Evolutionary conservation across 2,113 vertebrate species (phyloP), one percentile per base, ranked within the genome.

Genomic region (Fulmarus glacialis): DNA sequence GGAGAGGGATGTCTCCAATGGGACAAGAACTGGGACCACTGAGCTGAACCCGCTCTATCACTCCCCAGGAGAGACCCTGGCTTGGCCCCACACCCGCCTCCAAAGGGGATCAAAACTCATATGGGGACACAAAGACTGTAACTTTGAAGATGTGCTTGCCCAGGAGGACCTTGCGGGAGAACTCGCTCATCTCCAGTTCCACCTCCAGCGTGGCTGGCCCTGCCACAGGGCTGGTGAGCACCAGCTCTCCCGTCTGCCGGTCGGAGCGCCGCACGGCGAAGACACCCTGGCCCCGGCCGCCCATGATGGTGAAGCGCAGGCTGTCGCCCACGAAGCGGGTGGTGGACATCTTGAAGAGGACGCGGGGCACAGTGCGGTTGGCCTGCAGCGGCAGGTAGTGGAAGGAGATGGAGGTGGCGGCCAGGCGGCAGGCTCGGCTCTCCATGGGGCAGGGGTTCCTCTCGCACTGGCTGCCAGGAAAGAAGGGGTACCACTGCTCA

Each of bases 171-270:
- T 98, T 97, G 73, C 40, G 97, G 89, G 99, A 98, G 95, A 99
- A 98, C 90, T 99, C 98, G 0, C 96, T 99, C 99, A 99, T 99
- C 97, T 99, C 99, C 96, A 99, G 97, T 60, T 99, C 98, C 16
- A 98, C 98, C 95, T 99, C 98, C 93, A 99, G 92, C 0, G 96
- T 97, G 53, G 94, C 94, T 9, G 99, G 98, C 32, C 99, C 99
- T 1, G 67, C 97, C 45, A 98, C 96, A 0, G 98, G 98, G 79
- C 95, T 98, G 82, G 97, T 98, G 91, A 99, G 98, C 96, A 99
- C 97, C 96, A 99, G 98, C 95, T 99, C 98, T 27, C 99, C 99
- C 0, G 98, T 98, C 95, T 98, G 98, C 58, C 97, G 97, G 97
- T 98, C 98, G 0, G 99, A 98, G 47, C 98, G 98, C 93, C 98